A percentile compares a stretch with the other conserved stretches of the same genome.
Conservation (phyloP, 1,140 invertebrate genomes). For the Papilio polyxenes region DNA sequence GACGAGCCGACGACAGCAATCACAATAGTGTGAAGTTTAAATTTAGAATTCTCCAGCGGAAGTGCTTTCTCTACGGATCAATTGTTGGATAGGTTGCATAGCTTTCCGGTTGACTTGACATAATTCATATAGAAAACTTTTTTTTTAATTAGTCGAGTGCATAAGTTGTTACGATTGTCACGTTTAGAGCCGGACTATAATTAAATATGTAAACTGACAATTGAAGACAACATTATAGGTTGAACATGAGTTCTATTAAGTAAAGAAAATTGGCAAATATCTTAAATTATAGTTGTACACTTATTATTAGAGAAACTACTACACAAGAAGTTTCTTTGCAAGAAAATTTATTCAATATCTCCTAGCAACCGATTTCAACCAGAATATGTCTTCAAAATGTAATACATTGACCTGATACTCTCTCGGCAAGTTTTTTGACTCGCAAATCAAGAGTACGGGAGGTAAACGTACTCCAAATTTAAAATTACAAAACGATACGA, state of each 20-base stretch:
- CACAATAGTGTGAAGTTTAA: slow-evolving; percentile 36
- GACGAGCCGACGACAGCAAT: slow-evolving; percentile 36
- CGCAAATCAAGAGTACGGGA: slow-evolving; percentile 46
- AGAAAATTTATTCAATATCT: not conserved
- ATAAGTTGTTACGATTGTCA: not conserved
- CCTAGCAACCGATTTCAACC: slow-evolving; percentile 44
- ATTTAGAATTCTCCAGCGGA: slow-evolving; percentile 33
- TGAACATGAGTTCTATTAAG: too few relatives aligned
- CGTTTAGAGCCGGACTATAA: not conserved
- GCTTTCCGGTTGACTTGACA: slow-evolving; percentile 27
- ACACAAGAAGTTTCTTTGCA: not conserved
- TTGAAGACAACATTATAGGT: not conserved
- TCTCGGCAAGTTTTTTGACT: slow-evolving; percentile 45
- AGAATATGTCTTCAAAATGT: slow-evolving; percentile 41
- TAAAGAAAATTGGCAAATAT: too few relatives aligned
- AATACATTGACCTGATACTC: slow-evolving; percentile 48
- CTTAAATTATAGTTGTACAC: too few relatives aligned
- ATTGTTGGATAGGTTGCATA: slow-evolving; percentile 20
- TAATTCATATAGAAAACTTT: not conserved
- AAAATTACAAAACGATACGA: slow-evolving; percentile 43
- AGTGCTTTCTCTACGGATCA: slow-evolving; percentile 29
- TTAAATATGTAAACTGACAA: not conserved
- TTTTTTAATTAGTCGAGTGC: not conserved
- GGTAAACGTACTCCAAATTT: slow-evolving; percentile 50
- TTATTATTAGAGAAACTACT: too few relatives aligned